These are phyloP conservation scores for Dendrocincla fuliginosa DNA, from an alignment of 2,797 vertebrate genomes.

Conservation along the genomic window DNA sequence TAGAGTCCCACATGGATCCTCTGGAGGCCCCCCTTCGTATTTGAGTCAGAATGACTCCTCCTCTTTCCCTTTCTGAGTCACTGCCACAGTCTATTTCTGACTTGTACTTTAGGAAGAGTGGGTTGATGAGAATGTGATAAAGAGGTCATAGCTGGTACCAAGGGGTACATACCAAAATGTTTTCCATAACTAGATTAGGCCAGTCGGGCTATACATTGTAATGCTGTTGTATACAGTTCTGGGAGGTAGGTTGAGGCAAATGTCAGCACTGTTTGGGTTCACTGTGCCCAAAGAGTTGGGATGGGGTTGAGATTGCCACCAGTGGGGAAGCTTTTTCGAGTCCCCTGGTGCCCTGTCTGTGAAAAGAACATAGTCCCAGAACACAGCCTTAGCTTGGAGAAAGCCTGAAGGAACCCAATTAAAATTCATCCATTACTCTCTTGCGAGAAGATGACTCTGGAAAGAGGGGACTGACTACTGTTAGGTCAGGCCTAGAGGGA, in stretches of 20 bases:
- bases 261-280: not conserved
- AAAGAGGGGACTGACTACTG: not conserved
- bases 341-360: not conserved
- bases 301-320: not conserved
- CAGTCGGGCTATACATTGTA: not conserved
- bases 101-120: not conserved
- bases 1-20: not conserved
- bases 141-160: not conserved
- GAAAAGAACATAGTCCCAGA: not conserved
- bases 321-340: not conserved
- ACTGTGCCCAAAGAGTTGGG: not conserved
- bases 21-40: not conserved
- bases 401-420: not conserved
- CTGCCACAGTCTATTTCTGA: slow-evolving; percentile 25
- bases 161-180: not conserved
- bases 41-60: slow-evolving; percentile 48
- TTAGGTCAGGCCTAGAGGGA: not conserved
- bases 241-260: not conserved
- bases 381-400: not conserved
- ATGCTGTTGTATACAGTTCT: not conserved
- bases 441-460: not conserved
- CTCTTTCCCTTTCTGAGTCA: slow-evolving; percentile 53
- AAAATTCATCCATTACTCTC: not conserved
- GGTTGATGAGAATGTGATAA: not conserved
- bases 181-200: not conserved